Base-by-base conservation (phyloP, 2,797 vertebrate species). In the Aplochiton taeniatus region DNA sequence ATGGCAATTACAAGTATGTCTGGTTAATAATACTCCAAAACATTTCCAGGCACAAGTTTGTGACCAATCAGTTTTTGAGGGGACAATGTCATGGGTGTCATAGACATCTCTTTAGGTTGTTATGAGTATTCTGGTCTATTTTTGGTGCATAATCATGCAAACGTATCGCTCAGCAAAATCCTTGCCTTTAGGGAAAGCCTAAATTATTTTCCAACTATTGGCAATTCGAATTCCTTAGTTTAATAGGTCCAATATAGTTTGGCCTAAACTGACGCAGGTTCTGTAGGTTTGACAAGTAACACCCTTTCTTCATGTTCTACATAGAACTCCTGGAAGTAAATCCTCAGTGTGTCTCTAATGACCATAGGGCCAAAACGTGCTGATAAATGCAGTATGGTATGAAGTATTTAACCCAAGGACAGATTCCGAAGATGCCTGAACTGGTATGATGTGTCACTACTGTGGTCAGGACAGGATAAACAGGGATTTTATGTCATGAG, bases 61-160 rank as follows among this genome's bases (percentile, higher is more conserved):
- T 31, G 2, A 6, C 3, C 31, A 31, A 14, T 20, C 16, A 17
- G n/a, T n/a, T n/a, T n/a, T n/a, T 19, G 52, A 56, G 41, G 44
- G 51, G 46, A 19, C 46, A 41, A 19, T 31, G 7, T 16, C 3
- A 11, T 10, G 41, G 13, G 14, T 16, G n/a, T 41, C 14, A n/a
- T 8, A 19, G 11, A 4, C 11, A 58, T 48, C 58, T 41, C 11
- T 4, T 56, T 43, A 14, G 61, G 83, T 86, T 81, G 79, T 78
- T 77, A 85, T 83, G 84, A 84, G 77, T 70, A 84, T 81, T 70
- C 58, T 67, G 48, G 71, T 59, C 65, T 49, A 47, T 63, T 73
- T 8, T 59, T 68, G 79, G 76, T 81, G 68, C 71, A 63, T 58
- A 66, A 61, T 45, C 54, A 54, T 62, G 14, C 74, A 79, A 74